A percentile compares a stretch with the other conserved stretches of the same genome.
Evolutionary conservation across 1,140 invertebrate species (phyloP).

Genomic region (Penaeus japonicus): DNA sequence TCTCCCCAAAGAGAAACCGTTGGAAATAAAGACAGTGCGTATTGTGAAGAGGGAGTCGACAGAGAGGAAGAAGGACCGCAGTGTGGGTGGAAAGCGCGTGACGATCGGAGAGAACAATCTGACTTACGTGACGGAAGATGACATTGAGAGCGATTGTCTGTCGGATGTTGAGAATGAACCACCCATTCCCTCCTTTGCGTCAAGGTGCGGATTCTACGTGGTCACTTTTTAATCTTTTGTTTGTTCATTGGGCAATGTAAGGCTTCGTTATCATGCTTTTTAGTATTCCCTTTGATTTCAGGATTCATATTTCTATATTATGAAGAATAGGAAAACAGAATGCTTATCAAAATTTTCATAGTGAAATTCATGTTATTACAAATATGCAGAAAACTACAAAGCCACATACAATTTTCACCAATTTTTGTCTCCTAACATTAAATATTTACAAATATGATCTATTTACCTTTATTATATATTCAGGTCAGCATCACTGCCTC

Average conservation of each 20-base stretch:
- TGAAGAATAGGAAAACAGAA: too few species aligned
- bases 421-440: neutral
- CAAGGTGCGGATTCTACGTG: constrained; percentile 6
- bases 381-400: neutral
- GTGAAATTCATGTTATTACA: neutral
- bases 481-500: constrained; percentile 55
- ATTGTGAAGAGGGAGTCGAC: constrained; percentile 93
- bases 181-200: constrained; percentile 35
- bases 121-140: constrained; percentile 53
- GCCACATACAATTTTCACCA: too few species aligned
- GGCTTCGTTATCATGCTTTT: too few species aligned
- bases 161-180: constrained; percentile 51
- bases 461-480: neutral
- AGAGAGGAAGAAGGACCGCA: constrained; percentile 75
- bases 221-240: too few species aligned
- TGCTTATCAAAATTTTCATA: too few species aligned
- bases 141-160: constrained; percentile 46
- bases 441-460: neutral
- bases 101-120: constrained; percentile 59
- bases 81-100: constrained; percentile 57
- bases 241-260: too few species aligned
- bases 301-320: too few species aligned
- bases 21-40: constrained; percentile 88
- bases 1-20: constrained; percentile 73
- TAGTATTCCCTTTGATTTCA: too few species aligned